Evolutionary conservation across 2,113 vertebrate genomes (phyloP), one percentile per base, ranked within the genome.

Genomic region (Erpornis zantholeuca): DNA sequence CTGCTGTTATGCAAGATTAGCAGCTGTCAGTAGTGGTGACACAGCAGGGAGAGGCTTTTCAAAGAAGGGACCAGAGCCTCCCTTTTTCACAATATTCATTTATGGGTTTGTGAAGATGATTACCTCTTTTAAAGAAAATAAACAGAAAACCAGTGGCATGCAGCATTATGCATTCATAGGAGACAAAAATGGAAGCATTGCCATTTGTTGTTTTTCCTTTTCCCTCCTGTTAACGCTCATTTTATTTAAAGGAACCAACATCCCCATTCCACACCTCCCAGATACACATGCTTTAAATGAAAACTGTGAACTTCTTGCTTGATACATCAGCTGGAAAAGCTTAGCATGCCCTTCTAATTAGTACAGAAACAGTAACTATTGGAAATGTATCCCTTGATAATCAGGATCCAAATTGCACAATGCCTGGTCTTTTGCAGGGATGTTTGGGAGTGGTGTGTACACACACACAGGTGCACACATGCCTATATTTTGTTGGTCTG

Each of bases 301-400:
- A 98, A 98, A 96, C 98, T 98, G 98, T 98, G 98, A 98, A 98
- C 84, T 95, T 94, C 87, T 88, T 87, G 86, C 95, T 96, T 93
- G 71, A 83, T 28, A 24, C 75, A 70, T 97, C 92, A 94, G 89
- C 85, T 96, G 76, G 78, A 66, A 91, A 89, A 88, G 88, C 94
- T 96, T 86, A 86, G 89, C 80, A 71, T 86, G 33, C 77, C 78
- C 70, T 90, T 88, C 76, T 90, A 85, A 92, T 97, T 65, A 90
- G 78, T 69, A 49, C 35, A 56, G 88, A 82, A 72, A 57, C 91
- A 82, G 65, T 69, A 18, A 56, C 70, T 44, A 38, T 81, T 80
- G 77, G 80, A 86, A 94, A 88, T 53, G 24, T 91, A 28, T 92
- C 75, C 91, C 87, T 81, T 56, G 61, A 56, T 57, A 69, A 73